A percentile compares a stretch with the other conserved stretches of the same genome.
phyloP scores from a whole-genome alignment of 2,113 vertebrate genomes.

The Holacanthus passer region DNA sequence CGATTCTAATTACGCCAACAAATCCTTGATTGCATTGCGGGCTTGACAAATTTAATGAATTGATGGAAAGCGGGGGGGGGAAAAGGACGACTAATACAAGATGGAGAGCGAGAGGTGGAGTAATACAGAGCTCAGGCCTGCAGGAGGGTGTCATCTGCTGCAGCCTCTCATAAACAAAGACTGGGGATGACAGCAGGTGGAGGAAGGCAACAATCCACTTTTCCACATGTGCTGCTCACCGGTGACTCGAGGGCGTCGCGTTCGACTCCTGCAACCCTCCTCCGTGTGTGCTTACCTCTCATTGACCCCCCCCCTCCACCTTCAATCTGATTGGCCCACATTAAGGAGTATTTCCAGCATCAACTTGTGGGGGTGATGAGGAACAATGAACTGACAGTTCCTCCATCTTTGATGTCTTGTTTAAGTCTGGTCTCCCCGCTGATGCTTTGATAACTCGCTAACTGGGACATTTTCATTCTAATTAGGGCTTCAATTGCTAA shows the following conservation, averaged over 20 bases:
- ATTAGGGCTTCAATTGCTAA: conserved; percentile 97
- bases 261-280: too few relatives aligned
- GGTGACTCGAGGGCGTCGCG: conserved; percentile 46
- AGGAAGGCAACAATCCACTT: conserved; percentile 26
- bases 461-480: conserved; percentile 96
- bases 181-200: conserved; percentile 24
- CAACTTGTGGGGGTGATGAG: conserved; percentile 44
- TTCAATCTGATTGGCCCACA: conserved; percentile 1
- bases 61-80: conserved; percentile 1
- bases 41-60: conserved; percentile 49
- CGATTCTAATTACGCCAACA: conserved; percentile 58
- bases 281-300: too few relatives aligned
- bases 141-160: conserved; percentile 26
- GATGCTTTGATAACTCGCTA: conserved; percentile 94
- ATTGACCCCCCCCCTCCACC: conserved; percentile 6
- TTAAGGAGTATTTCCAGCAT: neutral
- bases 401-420: conserved; percentile 93
- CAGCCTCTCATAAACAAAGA: conserved; percentile 21
- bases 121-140: neutral
- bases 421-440: conserved; percentile 90
- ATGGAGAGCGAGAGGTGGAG: conserved; percentile 6
- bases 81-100: conserved; percentile 27
- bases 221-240: conserved; percentile 13
- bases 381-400: conserved; percentile 86
- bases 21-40: conserved; percentile 49